These are phyloP conservation scores for Atrichornis clamosus DNA, from an alignment of 2,113 vertebrate genomes.

Conservation along the genomic window DNA sequence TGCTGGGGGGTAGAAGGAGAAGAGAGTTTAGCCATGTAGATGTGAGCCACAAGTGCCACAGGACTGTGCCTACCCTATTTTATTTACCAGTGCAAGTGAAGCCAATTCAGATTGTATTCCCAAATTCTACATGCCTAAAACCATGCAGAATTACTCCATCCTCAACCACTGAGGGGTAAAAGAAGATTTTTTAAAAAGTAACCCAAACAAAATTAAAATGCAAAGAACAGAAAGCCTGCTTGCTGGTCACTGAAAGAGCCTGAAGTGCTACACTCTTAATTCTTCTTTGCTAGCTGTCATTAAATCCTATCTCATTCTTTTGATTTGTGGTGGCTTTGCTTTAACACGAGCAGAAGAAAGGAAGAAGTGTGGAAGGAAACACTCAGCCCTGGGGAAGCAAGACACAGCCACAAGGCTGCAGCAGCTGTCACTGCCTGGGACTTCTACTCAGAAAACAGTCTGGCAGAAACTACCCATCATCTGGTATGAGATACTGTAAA, in stretches of 20 bases:
- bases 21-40: background rate
- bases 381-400: background rate
- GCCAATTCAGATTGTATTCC: background rate
- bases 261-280: background rate
- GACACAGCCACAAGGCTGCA: background rate
- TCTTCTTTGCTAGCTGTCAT: background rate
- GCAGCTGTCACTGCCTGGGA: background rate
- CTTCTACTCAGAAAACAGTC: background rate
- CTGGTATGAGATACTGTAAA: background rate
- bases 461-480: background rate
- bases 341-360: background rate
- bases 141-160: background rate
- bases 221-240: background rate
- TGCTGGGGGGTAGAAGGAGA: background rate
- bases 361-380: background rate
- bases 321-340: background rate
- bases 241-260: background rate
- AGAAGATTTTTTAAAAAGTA: background rate
- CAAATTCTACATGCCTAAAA: background rate
- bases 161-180: background rate
- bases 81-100: background rate
- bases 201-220: background rate
- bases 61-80: background rate
- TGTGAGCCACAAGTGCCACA: background rate
- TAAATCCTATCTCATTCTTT: background rate